Conservation (phyloP, 2,888 invertebrate species). For the Atherix ibis region DNA sequence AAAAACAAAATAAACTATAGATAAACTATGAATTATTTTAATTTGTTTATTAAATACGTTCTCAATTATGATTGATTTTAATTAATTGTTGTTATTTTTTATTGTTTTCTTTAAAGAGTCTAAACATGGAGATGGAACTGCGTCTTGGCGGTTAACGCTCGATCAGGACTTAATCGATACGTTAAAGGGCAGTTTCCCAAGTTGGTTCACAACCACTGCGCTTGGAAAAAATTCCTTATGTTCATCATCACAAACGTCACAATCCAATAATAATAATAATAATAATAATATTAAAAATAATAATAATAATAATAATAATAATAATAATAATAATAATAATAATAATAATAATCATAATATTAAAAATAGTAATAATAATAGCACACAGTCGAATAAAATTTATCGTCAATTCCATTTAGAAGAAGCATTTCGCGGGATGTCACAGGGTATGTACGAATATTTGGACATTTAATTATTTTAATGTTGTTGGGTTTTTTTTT, state of each 20-base stretch:
- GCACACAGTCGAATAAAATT: too few relatives aligned
- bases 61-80: too few relatives aligned
- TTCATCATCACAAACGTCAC: slow-evolving; percentile 8
- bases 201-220: slow-evolving; percentile 62
- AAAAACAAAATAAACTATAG: too few relatives aligned
- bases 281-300: slow-evolving; percentile 1
- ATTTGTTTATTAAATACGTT: too few relatives aligned
- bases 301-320: slow-evolving; percentile 1
- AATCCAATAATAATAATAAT: background rate
- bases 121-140: slow-evolving; percentile 56
- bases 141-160: slow-evolving; percentile 82
- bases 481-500: too few relatives aligned
- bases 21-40: too few relatives aligned
- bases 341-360: too few relatives aligned
- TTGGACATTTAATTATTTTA: too few relatives aligned
- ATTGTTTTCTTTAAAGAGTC: slow-evolving; percentile 44
- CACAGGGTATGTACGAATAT: slow-evolving; percentile 26
- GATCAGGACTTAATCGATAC: slow-evolving; percentile 87
- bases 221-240: slow-evolving; percentile 9
- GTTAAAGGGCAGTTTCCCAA: slow-evolving; percentile 81
- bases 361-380: too few relatives aligned
- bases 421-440: slow-evolving; percentile 32
- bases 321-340: too few relatives aligned
- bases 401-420: slow-evolving; percentile 28
- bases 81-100: slow-evolving; percentile 9